Evolutionary conservation across 2,113 vertebrate genomes (phyloP), one percentile per base, ranked within the genome.

Genomic region (Plectropomus leopardus): DNA sequence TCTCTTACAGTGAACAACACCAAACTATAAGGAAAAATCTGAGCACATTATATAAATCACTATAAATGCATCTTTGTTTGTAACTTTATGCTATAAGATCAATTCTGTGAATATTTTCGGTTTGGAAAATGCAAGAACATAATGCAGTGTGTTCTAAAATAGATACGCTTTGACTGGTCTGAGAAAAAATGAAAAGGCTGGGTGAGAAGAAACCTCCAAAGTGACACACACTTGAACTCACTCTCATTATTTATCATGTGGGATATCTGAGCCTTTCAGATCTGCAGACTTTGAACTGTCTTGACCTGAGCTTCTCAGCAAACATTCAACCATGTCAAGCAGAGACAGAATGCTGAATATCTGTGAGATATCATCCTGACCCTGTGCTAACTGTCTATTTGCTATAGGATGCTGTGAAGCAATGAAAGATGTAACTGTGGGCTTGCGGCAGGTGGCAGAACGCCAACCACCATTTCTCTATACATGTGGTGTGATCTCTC

Each of bases 341-440:
- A 81, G 67, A 85, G 80, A 88, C 86, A 79, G 77, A 96, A 89
- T 90, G 90, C 78, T 85, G 85, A 74, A 89, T 73, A 82, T 50
- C 47, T 84, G 28, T 70, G 73, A 89, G 83, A 51, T 75, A 86
- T 82, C 78, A 86, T 80, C 86, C 77, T 2, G 19, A n/a, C 19
- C 89, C 72, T 66, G 24, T 59, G 79, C 78, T 77, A 84, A 70
- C 36, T 84, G 57, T 92, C 91, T 92, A 28, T 85, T 84, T 82
- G 81, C 78, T 66, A 69, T 66, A 86, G 32, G 72, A 78, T 75
- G 0, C 67, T 24, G 60, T 45, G 58, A 23, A 40, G 15, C 21
- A 82, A 84, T 93, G 80, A 96, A 94, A 92, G 82, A 71, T 68
- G 45, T 15, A 0, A 57, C 91, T 92, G 91, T 91, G 83, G 86